Conservation (phyloP, 1,140 invertebrate genomes). For the Drosophila melanica region DNA sequence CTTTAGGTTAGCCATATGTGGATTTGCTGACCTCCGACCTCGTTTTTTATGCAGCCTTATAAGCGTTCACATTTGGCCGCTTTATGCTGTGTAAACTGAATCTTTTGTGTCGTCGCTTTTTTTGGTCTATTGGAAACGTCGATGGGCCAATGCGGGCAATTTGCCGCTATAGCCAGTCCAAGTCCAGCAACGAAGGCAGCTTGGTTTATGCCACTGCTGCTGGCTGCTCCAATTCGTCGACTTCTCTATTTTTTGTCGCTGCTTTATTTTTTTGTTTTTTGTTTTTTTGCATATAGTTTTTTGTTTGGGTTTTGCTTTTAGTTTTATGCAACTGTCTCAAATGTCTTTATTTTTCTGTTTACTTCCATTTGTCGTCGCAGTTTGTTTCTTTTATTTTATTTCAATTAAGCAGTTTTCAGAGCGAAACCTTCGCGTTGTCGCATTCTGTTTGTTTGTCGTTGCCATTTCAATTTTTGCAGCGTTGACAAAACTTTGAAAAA, state of each 20-base stretch:
- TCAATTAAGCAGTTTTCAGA: constrained; percentile 43
- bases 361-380: constrained; percentile 36
- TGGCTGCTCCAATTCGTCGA: constrained; percentile 30
- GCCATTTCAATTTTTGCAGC: constrained; percentile 36
- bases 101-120: constrained; percentile 71
- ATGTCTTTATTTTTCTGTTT: constrained; percentile 53
- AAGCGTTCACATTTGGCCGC: constrained; percentile 57
- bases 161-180: not conserved
- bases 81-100: constrained; percentile 53
- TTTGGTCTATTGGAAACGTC: constrained; percentile 23
- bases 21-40: constrained; percentile 40
- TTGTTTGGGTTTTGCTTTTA: not conserved
- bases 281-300: not conserved
- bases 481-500: constrained; percentile 21
- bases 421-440: constrained; percentile 35
- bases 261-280: not conserved
- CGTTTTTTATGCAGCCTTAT: constrained; percentile 46
- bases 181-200: constrained; percentile 30
- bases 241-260: constrained; percentile 9
- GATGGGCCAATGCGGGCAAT: not conserved
- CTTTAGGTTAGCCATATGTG: not conserved
- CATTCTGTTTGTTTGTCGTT: constrained; percentile 28
- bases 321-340: constrained; percentile 36
- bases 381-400: constrained; percentile 33
- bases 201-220: not conserved